These are phyloP conservation scores for Onychomys arenicola DNA, from an alignment of 2,797 vertebrate genomes.

Conservation along the genomic window DNA sequence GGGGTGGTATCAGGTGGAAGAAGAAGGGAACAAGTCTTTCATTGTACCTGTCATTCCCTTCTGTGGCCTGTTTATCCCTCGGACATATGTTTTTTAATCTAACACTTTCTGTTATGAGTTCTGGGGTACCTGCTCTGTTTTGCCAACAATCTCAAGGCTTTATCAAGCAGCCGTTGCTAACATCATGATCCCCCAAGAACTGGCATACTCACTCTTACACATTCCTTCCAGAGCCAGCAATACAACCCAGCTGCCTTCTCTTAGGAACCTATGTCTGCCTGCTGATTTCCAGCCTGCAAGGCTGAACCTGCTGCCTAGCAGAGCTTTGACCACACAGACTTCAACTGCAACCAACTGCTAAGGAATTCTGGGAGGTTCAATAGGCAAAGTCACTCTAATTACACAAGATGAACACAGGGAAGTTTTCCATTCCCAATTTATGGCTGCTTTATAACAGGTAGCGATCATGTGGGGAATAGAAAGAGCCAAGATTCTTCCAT, in stretches of 20 bases:
- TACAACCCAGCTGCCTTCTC: neutral
- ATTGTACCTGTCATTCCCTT: neutral
- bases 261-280: neutral
- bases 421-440: neutral
- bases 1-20: no score
- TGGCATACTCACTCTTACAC: neutral
- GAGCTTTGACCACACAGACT: no score
- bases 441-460: neutral
- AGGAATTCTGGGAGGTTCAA: neutral
- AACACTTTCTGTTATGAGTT: neutral
- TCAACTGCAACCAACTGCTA: neutral
- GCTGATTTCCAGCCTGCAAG: neutral
- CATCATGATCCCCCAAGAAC: neutral
- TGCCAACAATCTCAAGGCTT: neutral
- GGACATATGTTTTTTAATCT: neutral
- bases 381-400: neutral
- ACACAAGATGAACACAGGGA: neutral
- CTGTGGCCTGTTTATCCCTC: neutral
- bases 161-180: neutral
- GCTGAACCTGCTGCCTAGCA: neutral
- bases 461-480: neutral
- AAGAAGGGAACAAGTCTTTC: neutral
- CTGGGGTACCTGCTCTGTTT: neutral
- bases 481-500: neutral
- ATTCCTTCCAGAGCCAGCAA: neutral